Evolutionary conservation across 2,113 vertebrate genomes (phyloP), one percentile per base, ranked within the genome.

Genomic region (Merops nubicus): DNA sequence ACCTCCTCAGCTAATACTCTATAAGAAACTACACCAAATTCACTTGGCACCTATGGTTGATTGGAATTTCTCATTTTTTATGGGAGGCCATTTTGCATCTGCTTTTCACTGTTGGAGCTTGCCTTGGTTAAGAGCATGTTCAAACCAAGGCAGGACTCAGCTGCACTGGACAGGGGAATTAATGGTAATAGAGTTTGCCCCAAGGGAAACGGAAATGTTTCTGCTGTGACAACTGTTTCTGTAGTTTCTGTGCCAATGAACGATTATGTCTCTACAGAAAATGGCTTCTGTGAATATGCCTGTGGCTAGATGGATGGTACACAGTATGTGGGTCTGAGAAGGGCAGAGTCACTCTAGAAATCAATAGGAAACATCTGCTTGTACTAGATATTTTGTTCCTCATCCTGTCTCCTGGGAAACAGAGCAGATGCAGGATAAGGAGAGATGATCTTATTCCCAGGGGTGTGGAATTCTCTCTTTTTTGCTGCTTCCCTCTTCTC

Each of bases 291-390:
- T 84, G 68, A 86, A 38, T 92, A 62, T 59, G 96, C 95, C 94
- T 63, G 73, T 81, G 94, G 95, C 96, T 72, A 92, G 84, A 91
- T 89, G 86, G 91, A 87, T 89, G 69, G 51, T 6, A 63, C 31
- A 43, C 45, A 65, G 63, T 45, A 60, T 3, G 0, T 38, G 47
- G 79, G 53, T 79, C 64, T 63, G 68, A 86, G 83, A 96, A 96
- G 83, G 91, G 86, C 95, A 96, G 70, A 95, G 68, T 69, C 92
- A 95, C 68, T 96, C 86, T 89, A 89, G 89, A 96, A 96, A 96
- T 97, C 96, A 81, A 96, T 93, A 93, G 76, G 60, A 93, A 91
- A 81, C 34, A 91, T 85, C 92, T 90, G 94, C 76, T 73, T 89
- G 86, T 78, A 80, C 86, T 85, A 33, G 73, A 65, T 65, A 91